A percentile compares a stretch with the other conserved stretches of the same genome.
phyloP scores from a whole-genome alignment of 2,888 invertebrate genomes.

The Argyra leucocephala region DNA sequence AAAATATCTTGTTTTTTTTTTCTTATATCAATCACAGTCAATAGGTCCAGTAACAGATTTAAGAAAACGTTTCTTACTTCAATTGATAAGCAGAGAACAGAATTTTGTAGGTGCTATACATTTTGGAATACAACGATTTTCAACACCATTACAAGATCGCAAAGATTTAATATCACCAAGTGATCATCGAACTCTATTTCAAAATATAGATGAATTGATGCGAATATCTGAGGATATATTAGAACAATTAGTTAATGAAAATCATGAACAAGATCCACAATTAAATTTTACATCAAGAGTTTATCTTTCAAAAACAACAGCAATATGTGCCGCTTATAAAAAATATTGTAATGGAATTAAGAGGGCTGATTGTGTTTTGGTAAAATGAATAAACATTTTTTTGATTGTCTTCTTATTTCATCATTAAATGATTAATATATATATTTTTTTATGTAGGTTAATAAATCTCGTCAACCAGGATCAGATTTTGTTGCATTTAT shows the following conservation, averaged over 20 bases:
- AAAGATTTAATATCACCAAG: constrained; percentile 65
- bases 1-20: constrained; percentile 5
- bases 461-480: constrained; percentile 62
- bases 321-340: constrained; percentile 67
- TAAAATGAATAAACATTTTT: constrained; percentile 32
- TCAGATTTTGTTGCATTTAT: constrained; percentile 72
- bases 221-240: constrained; percentile 71
- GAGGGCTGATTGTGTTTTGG: constrained; percentile 75
- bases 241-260: constrained; percentile 63
- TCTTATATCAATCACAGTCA: constrained; percentile 35
- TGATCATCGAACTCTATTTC: constrained; percentile 72
- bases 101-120: constrained; percentile 68
- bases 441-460: constrained; percentile 44
- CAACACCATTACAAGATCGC: constrained; percentile 63
- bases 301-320: constrained; percentile 63
- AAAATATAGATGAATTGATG: constrained; percentile 72
- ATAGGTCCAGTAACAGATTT: constrained; percentile 45
- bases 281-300: constrained; percentile 58
- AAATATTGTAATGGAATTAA: constrained; percentile 76
- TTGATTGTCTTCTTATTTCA: constrained; percentile 9
- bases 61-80: constrained; percentile 62
- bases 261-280: constrained; percentile 63
- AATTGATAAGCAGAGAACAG: constrained; percentile 66
- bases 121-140: constrained; percentile 69
- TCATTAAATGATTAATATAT: too few species aligned